Base-by-base conservation (phyloP, 2,113 vertebrate species). In the Muscicapa adusta region DNA sequence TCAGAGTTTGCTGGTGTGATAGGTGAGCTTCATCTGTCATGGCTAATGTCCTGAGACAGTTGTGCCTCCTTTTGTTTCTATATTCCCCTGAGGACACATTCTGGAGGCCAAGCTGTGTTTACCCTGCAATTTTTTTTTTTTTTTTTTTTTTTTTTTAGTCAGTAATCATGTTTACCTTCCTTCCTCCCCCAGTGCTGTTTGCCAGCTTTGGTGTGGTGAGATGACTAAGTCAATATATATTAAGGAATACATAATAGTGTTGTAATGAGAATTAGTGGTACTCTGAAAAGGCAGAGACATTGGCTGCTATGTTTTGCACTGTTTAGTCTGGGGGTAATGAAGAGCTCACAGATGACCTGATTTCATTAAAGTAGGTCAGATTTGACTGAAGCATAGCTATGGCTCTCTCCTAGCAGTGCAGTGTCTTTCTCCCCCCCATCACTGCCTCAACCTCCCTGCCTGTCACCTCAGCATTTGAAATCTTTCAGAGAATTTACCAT, bases 281-380 rank as follows among this genome's bases (percentile, higher is more conserved):
- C 91, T 77, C 88, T 93, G 94, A 96, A 95, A 96, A 97, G 97
- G 93, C 95, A 90, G 97, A 97, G 97, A 97, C 97, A 93, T 89
- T 91, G 97, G 92, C 97, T 96, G 97, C 97, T 97, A 94, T 91
- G 87, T 96, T 98, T 97, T 96, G 97, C 91, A 94, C 97, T 98
- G 98, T 99, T 99, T 98, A 98, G 98, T 98, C 98, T 98, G 98
- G 98, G 98, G 98, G 97, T 98, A 98, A 99, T 99, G 98, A 99
- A 98, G 98, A 98, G 98, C 98, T 98, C 98, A 98, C 98, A 98
- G 98, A 98, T 98, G 98, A 99, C 98, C 98, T 98, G 98, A 98
- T 98, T 98, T 98, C 96, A 97, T 98, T 98, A 98, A 98, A 98
- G 98, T 98, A 97, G 98, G 98, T 98, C 98, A 98, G 97, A 97